phyloP scores from a whole-genome alignment of 1,140 invertebrate species.

The Rhysida immarginata region DNA sequence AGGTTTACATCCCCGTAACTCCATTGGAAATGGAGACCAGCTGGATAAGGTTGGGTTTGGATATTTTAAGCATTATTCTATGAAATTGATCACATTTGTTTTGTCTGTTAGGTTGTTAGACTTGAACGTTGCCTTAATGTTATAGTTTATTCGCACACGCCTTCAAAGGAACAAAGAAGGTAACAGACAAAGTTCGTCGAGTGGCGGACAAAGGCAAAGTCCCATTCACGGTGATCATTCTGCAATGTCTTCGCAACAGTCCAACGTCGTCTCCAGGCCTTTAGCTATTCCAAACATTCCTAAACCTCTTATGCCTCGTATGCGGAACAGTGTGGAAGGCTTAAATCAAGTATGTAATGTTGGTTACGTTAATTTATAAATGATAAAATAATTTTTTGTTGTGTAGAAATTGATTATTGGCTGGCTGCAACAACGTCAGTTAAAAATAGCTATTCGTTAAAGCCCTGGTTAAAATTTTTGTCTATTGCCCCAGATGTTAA shows the following conservation, averaged over 20 bases:
- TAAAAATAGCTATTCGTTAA: no score
- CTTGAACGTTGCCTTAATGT: no score
- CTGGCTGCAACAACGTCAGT: no score
- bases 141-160: conserved; percentile 21
- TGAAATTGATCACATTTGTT: no score
- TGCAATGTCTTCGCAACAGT: conserved; percentile 21
- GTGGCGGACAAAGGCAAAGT: conserved; percentile 23
- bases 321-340: conserved; percentile 66
- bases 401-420: no score
- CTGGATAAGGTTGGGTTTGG: conserved; percentile 21
- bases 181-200: conserved; percentile 19
- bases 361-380: background rate
- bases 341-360: conserved; percentile 44
- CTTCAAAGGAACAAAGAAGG: conserved; percentile 26
- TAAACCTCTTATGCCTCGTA: conserved; percentile 38
- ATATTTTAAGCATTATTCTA: no score
- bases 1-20: conserved; percentile 26
- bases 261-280: conserved; percentile 13
- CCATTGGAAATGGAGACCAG: conserved; percentile 25
- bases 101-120: no score
- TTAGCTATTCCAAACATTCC: conserved; percentile 36
- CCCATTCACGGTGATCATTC: conserved; percentile 25
- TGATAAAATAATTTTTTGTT: no score
- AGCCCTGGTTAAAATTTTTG: no score
- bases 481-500: no score